phyloP scores from a whole-genome alignment of 1,140 invertebrate species.

The Eubasilissa regina region DNA sequence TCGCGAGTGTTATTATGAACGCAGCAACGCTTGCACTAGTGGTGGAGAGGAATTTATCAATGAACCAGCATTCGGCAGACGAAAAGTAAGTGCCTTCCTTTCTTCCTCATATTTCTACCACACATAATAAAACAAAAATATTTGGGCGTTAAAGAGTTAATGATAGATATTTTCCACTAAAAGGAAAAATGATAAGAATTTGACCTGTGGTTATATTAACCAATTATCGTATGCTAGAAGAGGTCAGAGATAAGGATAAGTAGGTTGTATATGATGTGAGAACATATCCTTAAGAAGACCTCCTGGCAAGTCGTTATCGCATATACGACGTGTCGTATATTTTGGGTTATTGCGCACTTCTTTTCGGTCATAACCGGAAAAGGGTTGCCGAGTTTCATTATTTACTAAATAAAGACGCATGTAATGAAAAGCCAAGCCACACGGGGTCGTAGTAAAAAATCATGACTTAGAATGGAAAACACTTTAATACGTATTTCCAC shows the following conservation, averaged over 20 bases:
- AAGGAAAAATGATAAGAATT: not conserved
- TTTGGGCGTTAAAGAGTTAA: too few relatives aligned
- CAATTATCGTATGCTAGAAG: not conserved
- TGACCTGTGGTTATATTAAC: not conserved
- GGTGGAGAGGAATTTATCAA: too few relatives aligned
- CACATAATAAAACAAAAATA: too few relatives aligned
- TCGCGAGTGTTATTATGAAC: too few relatives aligned
- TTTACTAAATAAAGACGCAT: constrained; percentile 24
- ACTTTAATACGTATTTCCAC: too few relatives aligned
- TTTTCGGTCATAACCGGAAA: constrained; percentile 1
- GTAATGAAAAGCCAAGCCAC: constrained; percentile 20
- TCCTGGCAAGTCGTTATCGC: constrained; percentile 5
- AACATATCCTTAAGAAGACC: not conserved
- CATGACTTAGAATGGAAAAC: too few relatives aligned
- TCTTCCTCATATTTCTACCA: too few relatives aligned
- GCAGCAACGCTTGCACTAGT: too few relatives aligned
- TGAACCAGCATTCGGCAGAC: too few relatives aligned
- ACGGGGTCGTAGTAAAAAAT: constrained; percentile 21
- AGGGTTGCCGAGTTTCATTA: constrained; percentile 26
- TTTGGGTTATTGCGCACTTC: constrained; percentile 14
- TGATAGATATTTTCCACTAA: too few relatives aligned
- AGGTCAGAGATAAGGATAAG: constrained; percentile 8
- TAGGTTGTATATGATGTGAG: not conserved
- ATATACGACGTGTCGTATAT: not conserved
- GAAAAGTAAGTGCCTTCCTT: too few relatives aligned